These are phyloP conservation scores for Xiphorhynchus erythropygius DNA, from an alignment of 2,797 vertebrate genomes.

Conservation along the genomic window DNA sequence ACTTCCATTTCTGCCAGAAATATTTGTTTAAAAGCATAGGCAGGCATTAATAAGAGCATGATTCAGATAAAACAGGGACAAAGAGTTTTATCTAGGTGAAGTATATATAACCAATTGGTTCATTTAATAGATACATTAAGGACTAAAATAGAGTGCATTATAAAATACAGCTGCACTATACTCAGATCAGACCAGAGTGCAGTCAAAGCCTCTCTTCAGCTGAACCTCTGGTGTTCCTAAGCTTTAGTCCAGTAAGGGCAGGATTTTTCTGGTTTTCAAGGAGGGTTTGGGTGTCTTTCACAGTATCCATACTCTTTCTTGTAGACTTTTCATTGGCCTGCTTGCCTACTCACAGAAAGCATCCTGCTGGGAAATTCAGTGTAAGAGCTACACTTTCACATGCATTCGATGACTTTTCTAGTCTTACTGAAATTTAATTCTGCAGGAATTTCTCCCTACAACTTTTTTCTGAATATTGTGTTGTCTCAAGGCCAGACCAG, in stretches of 20 bases:
- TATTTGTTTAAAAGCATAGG: not conserved
- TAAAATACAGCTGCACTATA: not conserved
- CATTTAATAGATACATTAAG: not conserved
- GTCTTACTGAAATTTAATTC: not conserved
- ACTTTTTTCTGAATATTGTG: not conserved
- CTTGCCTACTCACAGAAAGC: not conserved
- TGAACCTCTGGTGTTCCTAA: not conserved
- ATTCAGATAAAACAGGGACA: not conserved
- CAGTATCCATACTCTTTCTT: not conserved
- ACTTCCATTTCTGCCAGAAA: not conserved
- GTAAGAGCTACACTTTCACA: not conserved
- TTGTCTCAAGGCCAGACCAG: not conserved
- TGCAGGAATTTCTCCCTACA: not conserved
- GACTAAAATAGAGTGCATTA: not conserved
- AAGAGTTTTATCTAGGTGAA: not conserved
- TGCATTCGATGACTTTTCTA: not conserved
- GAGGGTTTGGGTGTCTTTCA: not conserved
- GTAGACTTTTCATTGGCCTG: not conserved
- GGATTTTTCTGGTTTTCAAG: not conserved
- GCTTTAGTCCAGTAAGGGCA: not conserved
- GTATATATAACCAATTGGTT: not conserved
- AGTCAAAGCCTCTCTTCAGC: not conserved
- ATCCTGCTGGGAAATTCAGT: not conserved
- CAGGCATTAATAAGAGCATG: not conserved
- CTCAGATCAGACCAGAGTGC: not conserved